Percentiles rank a stretch among this genome's conserved stretches.
Conservation (phyloP, 1,140 invertebrate species). For the Trypoxylus dichotomus region DNA sequence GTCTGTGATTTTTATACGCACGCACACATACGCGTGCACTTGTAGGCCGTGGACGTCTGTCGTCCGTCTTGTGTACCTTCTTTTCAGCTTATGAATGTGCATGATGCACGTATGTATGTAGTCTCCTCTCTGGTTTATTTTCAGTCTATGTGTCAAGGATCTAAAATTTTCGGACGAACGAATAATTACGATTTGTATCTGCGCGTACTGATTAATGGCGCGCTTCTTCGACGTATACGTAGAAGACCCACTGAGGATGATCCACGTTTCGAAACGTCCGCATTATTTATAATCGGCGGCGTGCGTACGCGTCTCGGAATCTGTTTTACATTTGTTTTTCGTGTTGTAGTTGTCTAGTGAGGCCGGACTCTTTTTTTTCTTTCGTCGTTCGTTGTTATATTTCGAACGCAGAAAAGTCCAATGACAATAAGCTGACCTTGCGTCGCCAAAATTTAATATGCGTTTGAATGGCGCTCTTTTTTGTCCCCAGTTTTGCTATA, state of each 20-base stretch:
- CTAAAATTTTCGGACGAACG: neutral
- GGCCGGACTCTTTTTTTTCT: neutral
- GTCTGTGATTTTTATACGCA: neutral
- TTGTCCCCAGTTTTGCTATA: no score
- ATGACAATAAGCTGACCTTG: neutral
- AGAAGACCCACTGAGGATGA: neutral
- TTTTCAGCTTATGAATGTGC: neutral
- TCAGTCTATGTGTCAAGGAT: neutral
- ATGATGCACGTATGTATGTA: neutral
- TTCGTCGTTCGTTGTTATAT: neutral
- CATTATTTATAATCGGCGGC: neutral
- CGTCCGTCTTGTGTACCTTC: neutral
- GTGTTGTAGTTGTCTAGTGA: neutral
- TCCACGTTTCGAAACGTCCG: neutral
- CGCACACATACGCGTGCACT: neutral
- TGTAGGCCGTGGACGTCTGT: neutral
- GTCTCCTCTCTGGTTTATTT: neutral
- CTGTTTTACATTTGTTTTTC: neutral
- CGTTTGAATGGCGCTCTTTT: neutral
- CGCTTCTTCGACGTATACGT: neutral
- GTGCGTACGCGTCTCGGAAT: neutral
- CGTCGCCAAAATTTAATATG: neutral
- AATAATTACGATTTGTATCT: neutral
- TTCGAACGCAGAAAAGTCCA: neutral
- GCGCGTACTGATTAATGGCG: neutral